Conservation (phyloP, 1,140 invertebrate species). For the Laupala kohalensis region DNA sequence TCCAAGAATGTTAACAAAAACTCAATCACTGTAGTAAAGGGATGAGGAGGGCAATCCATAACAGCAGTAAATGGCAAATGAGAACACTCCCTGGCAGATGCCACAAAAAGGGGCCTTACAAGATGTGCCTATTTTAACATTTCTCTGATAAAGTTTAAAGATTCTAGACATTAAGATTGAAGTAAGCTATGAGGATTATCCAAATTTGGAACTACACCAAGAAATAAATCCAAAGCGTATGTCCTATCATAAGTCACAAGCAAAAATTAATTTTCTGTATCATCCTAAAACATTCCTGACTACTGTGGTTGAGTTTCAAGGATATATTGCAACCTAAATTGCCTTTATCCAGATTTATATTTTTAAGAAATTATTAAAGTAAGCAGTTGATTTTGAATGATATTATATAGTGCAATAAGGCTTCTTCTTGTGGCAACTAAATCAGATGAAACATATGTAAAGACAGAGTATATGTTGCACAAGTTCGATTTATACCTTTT, state of each 20-base stretch:
- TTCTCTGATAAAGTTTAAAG: not conserved
- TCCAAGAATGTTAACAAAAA: not conserved
- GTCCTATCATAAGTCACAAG: not conserved
- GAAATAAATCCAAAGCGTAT: not conserved
- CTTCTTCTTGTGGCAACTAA: not conserved
- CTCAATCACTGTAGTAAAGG: not conserved
- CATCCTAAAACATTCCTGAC: not conserved
- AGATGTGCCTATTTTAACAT: not conserved
- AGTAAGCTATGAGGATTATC: not conserved
- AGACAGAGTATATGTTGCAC: not conserved
- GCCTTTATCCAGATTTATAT: not conserved
- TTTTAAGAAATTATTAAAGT: not conserved
- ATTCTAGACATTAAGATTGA: not conserved
- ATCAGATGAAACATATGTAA: not conserved
- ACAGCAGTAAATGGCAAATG: not conserved
- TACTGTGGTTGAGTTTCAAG: not conserved
- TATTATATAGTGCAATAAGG: not conserved
- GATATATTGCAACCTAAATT: not conserved
- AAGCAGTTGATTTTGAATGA: not conserved
- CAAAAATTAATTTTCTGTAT: not conserved
- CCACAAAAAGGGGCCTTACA: not conserved
- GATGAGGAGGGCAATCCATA: not conserved
- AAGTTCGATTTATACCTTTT: not conserved
- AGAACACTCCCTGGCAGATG: not conserved
- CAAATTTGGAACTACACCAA: not conserved